phyloP scores from a whole-genome alignment of 1,140 invertebrate species.

The Arion vulgaris region DNA sequence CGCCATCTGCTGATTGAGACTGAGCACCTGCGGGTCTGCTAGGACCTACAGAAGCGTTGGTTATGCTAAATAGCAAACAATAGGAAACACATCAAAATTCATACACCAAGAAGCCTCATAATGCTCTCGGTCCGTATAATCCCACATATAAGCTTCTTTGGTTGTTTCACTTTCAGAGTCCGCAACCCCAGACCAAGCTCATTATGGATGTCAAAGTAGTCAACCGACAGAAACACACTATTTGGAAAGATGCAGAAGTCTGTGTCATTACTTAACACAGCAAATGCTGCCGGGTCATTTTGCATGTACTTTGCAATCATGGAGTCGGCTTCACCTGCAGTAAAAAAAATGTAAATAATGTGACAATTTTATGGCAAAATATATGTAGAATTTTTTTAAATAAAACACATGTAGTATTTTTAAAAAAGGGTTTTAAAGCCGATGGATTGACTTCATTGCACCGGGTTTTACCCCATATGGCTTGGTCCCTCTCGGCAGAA shows the following conservation, averaged over 20 bases:
- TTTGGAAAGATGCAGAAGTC: slow-evolving; percentile 69
- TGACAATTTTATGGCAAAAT: too few species aligned
- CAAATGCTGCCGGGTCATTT: slow-evolving; percentile 59
- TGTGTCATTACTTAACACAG: slow-evolving; percentile 68
- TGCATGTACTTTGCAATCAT: slow-evolving; percentile 59
- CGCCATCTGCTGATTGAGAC: too few species aligned
- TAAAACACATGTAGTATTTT: too few species aligned
- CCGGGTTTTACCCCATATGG: too few species aligned
- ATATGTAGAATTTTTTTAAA: too few species aligned
- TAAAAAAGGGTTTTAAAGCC: too few species aligned
- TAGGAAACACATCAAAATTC: neutral
- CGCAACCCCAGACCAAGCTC: slow-evolving; percentile 56
- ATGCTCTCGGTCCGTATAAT: slow-evolving; percentile 58
- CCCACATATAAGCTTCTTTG: slow-evolving; percentile 54
- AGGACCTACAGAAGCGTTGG: too few species aligned
- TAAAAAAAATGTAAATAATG: neutral
- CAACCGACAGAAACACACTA: slow-evolving; percentile 57
- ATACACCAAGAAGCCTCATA: slow-evolving; percentile 52
- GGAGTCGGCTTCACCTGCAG: slow-evolving; percentile 63
- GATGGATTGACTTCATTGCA: too few species aligned
- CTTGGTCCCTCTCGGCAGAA: too few species aligned
- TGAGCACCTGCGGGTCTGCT: too few species aligned
- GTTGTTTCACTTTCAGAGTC: slow-evolving; percentile 53
- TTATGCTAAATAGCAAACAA: too few species aligned
- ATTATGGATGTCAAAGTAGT: slow-evolving; percentile 65